These are phyloP conservation scores for Helleia helle DNA, from an alignment of 2,888 invertebrate genomes.

Conservation along the genomic window DNA sequence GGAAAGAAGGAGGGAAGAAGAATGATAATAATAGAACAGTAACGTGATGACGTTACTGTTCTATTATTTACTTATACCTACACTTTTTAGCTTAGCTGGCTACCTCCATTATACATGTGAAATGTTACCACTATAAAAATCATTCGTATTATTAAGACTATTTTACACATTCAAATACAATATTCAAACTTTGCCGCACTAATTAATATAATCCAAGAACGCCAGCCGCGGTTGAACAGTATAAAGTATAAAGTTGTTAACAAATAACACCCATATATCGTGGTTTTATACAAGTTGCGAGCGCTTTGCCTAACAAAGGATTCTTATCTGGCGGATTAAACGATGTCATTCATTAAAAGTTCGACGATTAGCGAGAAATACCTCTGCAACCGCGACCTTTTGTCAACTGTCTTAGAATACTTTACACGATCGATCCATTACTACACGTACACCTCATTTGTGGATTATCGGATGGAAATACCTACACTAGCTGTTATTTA, in stretches of 20 bases:
- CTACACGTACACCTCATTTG: conserved; percentile 5
- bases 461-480: too few relatives aligned
- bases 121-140: too few relatives aligned
- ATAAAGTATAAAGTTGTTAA: neutral
- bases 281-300: conserved; percentile 9
- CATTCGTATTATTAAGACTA: too few relatives aligned
- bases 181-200: too few relatives aligned
- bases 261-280: conserved; percentile 2
- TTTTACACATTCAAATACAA: too few relatives aligned
- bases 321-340: conserved; percentile 36
- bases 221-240: neutral
- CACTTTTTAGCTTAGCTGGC: too few relatives aligned
- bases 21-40: too few relatives aligned
- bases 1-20: too few relatives aligned
- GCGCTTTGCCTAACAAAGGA: conserved; percentile 11
- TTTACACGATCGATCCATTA: conserved; percentile 22
- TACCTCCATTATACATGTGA: too few relatives aligned
- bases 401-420: conserved; percentile 33
- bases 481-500: too few relatives aligned
- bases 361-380: conserved; percentile 50
- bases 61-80: too few relatives aligned
- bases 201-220: neutral
- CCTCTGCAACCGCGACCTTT: conserved; percentile 33
- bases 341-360: conserved; percentile 54
- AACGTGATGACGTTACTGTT: too few relatives aligned